Base-by-base conservation (phyloP, 2,888 invertebrate species). In the Nemotelus nigrinus region DNA sequence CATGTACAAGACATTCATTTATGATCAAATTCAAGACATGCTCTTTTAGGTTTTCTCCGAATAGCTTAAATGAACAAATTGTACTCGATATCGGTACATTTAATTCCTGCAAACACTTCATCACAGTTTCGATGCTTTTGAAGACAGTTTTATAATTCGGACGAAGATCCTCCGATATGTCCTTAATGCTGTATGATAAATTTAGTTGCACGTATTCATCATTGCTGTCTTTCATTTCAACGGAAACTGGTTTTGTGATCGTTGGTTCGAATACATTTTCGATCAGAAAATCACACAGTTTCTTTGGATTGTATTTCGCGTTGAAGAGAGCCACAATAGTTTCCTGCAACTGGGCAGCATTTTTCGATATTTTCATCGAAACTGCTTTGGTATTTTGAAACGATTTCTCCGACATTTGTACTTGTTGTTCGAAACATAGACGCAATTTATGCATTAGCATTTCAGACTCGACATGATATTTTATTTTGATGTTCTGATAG, bases 1-100 rank as follows among this genome's bases (percentile, higher is more conserved):
- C 93, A 80, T 91, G 89, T 70, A 91, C 88, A 6, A 96, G 89
- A 83, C 95, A 96, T 82, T 94, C 90, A 80, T 92, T 90, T 2
- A 94, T 90, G 55, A 96, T 86, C 39, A 90, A 84, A 39, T 91
- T 89, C 43, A 92, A 89, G 81, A 96, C 90, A 65, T 91, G 89
- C 3, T 87, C 85, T 82, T 89, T 87, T 55, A 92, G 88, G 80
- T 90, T 85, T 58, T 87, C 85, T 0, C 92, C 91, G 68, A 93
- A 88, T 82, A 89, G 83, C n/a, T 82, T 82, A 50, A 87, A 86
- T 0, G 87, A 85, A 79, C 84, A 83, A 45, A 84, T 81, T 0
- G 82, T 81, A 0, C 82, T 81, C 2, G 84, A 84, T 3, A 87
- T 80, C 41, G 83, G 82, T 45, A 85, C 82, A 74, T 87, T 87